A percentile compares a stretch with the other conserved stretches of the same genome.
phyloP scores from a whole-genome alignment of 2,888 invertebrate species.

The Podabrus alpinus region DNA sequence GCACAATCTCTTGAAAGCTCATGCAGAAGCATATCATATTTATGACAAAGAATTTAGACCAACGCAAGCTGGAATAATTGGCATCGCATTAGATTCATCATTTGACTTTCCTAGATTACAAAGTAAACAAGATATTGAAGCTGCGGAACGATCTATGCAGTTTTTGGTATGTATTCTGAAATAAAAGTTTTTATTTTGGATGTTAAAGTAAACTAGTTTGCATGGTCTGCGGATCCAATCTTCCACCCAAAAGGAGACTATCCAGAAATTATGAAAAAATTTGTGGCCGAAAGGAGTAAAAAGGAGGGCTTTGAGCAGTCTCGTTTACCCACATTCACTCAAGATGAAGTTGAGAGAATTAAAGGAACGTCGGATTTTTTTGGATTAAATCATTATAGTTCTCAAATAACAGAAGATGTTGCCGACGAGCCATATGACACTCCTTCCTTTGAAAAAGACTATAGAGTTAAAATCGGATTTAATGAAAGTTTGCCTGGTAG shows the following conservation, averaged over 20 bases:
- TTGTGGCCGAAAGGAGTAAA: slow-evolving; percentile 61
- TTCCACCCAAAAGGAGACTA: slow-evolving; percentile 66
- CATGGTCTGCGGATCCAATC: slow-evolving; percentile 62
- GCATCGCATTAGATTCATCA: slow-evolving; percentile 59
- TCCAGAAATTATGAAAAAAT: slow-evolving; percentile 65
- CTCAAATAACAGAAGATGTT: slow-evolving; percentile 24
- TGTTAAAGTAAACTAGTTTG: not conserved
- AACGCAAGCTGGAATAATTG: slow-evolving; percentile 57
- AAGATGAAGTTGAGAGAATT: slow-evolving; percentile 62
- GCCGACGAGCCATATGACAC: not conserved
- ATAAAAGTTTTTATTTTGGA: not conserved
- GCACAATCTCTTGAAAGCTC: slow-evolving; percentile 67
- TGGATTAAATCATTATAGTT: slow-evolving; percentile 75
- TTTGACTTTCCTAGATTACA: slow-evolving; percentile 59
- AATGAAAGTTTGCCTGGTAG: not conserved
- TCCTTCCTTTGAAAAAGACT: slow-evolving; percentile 8
- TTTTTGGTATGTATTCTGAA: slow-evolving; percentile 56
- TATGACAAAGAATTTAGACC: slow-evolving; percentile 63
- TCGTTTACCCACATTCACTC: slow-evolving; percentile 64
- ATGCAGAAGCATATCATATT: slow-evolving; percentile 66
- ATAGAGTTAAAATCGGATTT: not conserved
- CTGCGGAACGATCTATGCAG: slow-evolving; percentile 58
- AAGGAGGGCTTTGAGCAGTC: slow-evolving; percentile 63
- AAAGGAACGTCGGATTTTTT: slow-evolving; percentile 70
- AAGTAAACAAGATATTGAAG: slow-evolving; percentile 56